Conservation (phyloP, 64 coral and sea anemone genomes). For the Actinia tenebrosa region DNA sequence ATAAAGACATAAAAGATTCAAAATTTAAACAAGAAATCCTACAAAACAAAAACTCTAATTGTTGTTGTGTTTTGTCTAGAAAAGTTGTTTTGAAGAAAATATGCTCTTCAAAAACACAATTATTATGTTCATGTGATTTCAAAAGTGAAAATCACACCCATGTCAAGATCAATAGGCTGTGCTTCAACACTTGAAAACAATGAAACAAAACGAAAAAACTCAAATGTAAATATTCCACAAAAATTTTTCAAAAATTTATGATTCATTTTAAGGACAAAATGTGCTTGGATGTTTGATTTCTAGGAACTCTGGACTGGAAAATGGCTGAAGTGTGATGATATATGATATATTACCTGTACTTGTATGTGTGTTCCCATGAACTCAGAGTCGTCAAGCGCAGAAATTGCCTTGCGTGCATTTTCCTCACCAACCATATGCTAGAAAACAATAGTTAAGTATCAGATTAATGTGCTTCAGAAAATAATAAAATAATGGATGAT, state of each 20-base stretch:
- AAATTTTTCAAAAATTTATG: neutral
- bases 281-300: too few species aligned
- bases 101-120: neutral
- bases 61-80: neutral
- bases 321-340: neutral
- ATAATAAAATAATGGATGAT: too few species aligned
- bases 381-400: conserved; percentile 78
- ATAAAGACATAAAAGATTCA: too few species aligned
- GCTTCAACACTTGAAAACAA: neutral
- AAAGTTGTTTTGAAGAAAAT: neutral
- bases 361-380: conserved; percentile 95
- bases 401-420: conserved; percentile 57
- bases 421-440: conserved; percentile 83
- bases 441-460: neutral
- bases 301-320: neutral
- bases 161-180: neutral
- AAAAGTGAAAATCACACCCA: neutral
- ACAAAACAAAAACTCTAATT: neutral
- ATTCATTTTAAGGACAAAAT: neutral
- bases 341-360: conserved; percentile 64
- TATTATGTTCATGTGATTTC: neutral
- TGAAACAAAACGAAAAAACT: too few species aligned
- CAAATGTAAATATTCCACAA: neutral
- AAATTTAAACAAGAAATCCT: too few species aligned
- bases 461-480: neutral